Evolutionary conservation across 2,113 vertebrate genomes (phyloP).

Genomic region (Tetraodon nigroviridis): DNA sequence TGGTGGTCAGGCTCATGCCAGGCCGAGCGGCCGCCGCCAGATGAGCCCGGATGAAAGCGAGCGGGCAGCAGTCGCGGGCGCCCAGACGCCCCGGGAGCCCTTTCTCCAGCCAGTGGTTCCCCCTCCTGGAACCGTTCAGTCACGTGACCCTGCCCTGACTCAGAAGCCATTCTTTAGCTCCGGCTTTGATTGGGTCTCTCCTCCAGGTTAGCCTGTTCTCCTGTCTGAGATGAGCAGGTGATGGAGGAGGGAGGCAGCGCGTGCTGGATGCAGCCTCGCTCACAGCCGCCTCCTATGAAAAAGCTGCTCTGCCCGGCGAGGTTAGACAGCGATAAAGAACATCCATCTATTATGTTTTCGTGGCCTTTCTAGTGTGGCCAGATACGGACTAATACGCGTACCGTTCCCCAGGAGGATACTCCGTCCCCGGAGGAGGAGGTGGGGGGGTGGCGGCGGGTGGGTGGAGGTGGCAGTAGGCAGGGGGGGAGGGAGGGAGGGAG

Average conservation of each 20-base stretch:
- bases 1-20: constrained; percentile 71
- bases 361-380: constrained; percentile 68
- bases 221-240: constrained; percentile 11
- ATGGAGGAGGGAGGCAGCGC: constrained; percentile 13
- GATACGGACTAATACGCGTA: constrained; percentile 64
- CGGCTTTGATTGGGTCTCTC: constrained; percentile 9
- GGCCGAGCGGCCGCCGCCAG: constrained; percentile 57
- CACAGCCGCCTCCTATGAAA: constrained; percentile 8
- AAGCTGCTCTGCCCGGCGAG: constrained; percentile 19
- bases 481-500: constrained; percentile 55
- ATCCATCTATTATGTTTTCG: constrained; percentile 63
- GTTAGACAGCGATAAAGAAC: constrained; percentile 50
- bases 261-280: constrained; percentile 17
- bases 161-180: too few species aligned
- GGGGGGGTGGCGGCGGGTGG: constrained; percentile 17
- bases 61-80: constrained; percentile 43
- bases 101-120: constrained; percentile 49
- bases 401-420: constrained; percentile 60
- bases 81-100: constrained; percentile 36
- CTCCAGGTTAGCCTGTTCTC: constrained; percentile 3
- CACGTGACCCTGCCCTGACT: background rate
- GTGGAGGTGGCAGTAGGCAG: constrained; percentile 46
- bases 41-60: constrained; percentile 67
- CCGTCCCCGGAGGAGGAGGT: constrained; percentile 49
- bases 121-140: constrained; percentile 16